These are phyloP conservation scores for Phrynocephalus vlangalii DNA, from an alignment of 2,797 vertebrate genomes.

Conservation along the genomic window DNA sequence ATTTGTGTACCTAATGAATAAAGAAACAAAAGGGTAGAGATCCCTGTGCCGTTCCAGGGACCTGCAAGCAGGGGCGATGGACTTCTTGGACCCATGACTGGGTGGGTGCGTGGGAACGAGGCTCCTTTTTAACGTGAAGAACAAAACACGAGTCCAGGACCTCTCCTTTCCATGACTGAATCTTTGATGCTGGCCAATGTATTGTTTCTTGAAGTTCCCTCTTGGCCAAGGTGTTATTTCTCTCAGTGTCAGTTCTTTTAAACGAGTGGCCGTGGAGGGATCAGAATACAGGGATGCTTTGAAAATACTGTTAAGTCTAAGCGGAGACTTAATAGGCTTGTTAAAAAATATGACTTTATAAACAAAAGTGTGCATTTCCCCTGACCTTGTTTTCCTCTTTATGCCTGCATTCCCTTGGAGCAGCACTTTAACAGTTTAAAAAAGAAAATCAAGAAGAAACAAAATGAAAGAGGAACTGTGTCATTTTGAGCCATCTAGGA, in stretches of 20 bases:
- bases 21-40: no score
- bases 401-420: background rate
- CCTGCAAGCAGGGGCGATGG: no score
- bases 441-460: background rate
- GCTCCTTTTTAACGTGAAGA: background rate
- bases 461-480: slow-evolving; percentile 62
- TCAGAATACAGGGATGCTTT: background rate
- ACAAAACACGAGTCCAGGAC: background rate
- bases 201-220: no score
- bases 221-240: background rate
- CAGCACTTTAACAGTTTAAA: background rate
- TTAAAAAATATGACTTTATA: background rate
- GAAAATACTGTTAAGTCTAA: no score
- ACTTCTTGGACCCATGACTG: no score
- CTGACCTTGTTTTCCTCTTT: background rate
- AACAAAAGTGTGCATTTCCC: background rate
- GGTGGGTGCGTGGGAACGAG: background rate
- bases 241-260: background rate
- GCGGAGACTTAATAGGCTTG: no score
- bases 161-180: no score
- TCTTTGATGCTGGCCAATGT: background rate
- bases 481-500: slow-evolving; percentile 41
- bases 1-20: background rate
- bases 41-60: no score
- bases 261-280: background rate